A percentile compares a stretch with the other conserved stretches of the same genome.
Evolutionary conservation across 1,140 invertebrate genomes (phyloP).

Genomic region (Laupala kohalensis): DNA sequence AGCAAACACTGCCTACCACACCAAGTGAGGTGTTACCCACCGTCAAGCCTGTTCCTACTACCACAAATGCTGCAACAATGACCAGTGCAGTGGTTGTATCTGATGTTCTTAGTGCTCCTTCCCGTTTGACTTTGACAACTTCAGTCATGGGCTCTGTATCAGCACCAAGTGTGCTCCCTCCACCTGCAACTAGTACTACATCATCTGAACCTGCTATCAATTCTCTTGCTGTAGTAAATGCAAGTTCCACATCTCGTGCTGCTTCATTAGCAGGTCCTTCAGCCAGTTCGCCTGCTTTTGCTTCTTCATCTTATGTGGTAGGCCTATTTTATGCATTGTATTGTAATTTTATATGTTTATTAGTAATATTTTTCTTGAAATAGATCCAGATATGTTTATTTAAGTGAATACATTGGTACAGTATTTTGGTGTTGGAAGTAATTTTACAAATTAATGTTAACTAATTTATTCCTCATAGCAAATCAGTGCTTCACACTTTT

Average conservation of each 20-base stretch:
- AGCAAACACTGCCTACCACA: slow-evolving; percentile 10
- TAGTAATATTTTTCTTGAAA: background rate
- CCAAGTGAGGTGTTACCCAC: background rate
- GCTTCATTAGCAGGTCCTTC: background rate
- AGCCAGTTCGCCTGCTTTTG: slow-evolving; percentile 13
- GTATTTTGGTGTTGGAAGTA: background rate
- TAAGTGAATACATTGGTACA: too few relatives aligned
- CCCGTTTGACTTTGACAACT: slow-evolving; percentile 1
- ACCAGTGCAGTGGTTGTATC: slow-evolving; percentile 20
- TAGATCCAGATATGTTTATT: background rate
- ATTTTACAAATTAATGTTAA: background rate
- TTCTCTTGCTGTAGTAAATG: background rate
- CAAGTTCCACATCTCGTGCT: background rate
- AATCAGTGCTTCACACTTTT: too few relatives aligned
- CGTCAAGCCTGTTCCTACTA: slow-evolving; percentile 22
- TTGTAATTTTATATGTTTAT: background rate
- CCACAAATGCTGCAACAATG: slow-evolving; percentile 31
- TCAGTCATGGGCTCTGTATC: background rate
- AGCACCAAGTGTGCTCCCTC: background rate
- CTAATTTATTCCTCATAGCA: too few relatives aligned
- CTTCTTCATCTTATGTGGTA: slow-evolving; percentile 21
- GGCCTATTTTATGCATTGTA: background rate
- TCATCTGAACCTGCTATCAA: background rate
- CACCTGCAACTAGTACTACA: slow-evolving; percentile 1
- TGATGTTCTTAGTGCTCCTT: slow-evolving; percentile 10